Evolutionary conservation across 2,797 vertebrate genomes (phyloP).

Genomic region (Phataginus tricuspis): DNA sequence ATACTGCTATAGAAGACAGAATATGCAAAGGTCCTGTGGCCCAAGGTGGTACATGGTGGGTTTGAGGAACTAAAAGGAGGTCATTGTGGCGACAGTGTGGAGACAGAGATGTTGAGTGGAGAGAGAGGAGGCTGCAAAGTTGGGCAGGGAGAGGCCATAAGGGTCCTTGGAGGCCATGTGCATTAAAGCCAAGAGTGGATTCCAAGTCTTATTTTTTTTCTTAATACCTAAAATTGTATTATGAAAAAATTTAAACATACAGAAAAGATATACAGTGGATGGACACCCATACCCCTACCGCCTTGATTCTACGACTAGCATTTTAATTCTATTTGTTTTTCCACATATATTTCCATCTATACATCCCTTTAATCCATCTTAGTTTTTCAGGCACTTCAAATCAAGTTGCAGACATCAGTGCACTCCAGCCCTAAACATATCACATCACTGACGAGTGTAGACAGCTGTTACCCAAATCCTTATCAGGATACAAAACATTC

Average conservation of each 20-base stretch:
- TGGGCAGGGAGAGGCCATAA: neutral
- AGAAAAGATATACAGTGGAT: neutral
- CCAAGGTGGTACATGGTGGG: neutral
- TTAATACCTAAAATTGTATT: neutral
- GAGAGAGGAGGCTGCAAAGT: neutral
- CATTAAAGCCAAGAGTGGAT: neutral
- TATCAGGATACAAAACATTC: neutral
- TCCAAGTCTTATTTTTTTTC: neutral
- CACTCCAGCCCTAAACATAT: neutral
- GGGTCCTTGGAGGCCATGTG: neutral
- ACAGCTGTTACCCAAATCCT: neutral
- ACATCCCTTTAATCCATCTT: neutral
- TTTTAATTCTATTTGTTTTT: neutral
- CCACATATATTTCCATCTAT: neutral
- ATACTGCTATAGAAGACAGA: neutral
- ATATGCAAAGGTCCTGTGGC: neutral
- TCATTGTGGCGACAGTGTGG: neutral
- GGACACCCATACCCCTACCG: too few species aligned
- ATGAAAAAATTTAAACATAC: neutral
- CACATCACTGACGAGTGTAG: rapidly evolving
- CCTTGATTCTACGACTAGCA: neutral
- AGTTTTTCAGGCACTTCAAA: neutral
- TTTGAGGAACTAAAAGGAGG: neutral
- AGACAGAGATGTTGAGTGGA: neutral
- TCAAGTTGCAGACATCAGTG: neutral